Percentiles rank a stretch among this genome's conserved stretches.
Conservation (phyloP, 1,140 invertebrate species). For the Papilio glaucus region DNA sequence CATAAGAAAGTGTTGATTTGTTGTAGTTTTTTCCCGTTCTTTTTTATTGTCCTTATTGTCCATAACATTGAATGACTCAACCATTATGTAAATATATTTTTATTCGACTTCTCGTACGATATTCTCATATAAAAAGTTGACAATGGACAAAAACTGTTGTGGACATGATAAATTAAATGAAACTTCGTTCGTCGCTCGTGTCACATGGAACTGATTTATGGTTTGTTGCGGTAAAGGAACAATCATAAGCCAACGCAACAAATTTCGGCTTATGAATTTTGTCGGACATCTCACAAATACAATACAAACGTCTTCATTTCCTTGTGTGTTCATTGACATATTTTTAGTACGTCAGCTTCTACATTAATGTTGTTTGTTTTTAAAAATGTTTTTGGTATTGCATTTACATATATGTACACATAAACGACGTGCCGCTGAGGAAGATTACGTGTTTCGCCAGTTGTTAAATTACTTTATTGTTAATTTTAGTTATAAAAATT, state of each 20-base stretch:
- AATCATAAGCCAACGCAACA: slow-evolving; percentile 17
- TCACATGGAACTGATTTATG: slow-evolving; percentile 26
- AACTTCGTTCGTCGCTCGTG: slow-evolving; percentile 20
- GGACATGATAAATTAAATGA: slow-evolving; percentile 27
- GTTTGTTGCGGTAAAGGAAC: slow-evolving; percentile 1
- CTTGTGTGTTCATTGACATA: neutral
- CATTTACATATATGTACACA: no score
- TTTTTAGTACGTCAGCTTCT: neutral
- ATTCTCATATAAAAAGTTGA: neutral
- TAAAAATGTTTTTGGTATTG: no score
- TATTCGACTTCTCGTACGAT: no score
- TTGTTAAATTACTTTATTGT: no score
- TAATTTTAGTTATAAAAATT: no score
- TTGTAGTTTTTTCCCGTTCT: no score
- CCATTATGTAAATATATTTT: no score
- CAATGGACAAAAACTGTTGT: slow-evolving; percentile 18
- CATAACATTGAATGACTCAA: no score
- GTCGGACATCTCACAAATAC: neutral
- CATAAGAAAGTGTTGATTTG: no score
- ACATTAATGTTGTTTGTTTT: neutral
- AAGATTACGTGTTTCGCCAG: no score
- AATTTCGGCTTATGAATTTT: slow-evolving; percentile 16
- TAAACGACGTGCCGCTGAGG: no score
- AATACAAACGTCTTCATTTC: slow-evolving; percentile 5
- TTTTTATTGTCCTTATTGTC: no score